Conservation (phyloP, 2,797 vertebrate genomes). For the Eulemur mongoz region DNA sequence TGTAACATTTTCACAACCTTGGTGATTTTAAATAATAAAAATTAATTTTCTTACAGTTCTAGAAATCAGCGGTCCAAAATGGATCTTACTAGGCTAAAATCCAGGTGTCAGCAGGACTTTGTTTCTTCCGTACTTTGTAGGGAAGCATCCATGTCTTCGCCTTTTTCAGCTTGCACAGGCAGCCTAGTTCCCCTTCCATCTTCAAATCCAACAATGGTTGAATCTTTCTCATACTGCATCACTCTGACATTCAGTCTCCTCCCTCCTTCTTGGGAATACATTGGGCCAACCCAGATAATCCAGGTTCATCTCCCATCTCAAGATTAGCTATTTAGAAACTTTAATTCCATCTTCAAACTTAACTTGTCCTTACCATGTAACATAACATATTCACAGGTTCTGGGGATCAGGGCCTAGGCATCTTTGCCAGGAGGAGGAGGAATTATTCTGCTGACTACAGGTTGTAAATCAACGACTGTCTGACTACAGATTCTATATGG, state of each 20-base stretch:
- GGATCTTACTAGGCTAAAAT: not conserved
- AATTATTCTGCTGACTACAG: not conserved
- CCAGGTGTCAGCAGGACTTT: accelerated
- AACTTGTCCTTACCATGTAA: not conserved
- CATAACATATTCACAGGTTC: not conserved
- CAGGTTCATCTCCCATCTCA: not conserved
- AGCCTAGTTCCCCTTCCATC: not conserved
- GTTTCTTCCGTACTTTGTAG: not conserved
- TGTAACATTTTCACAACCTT: not conserved
- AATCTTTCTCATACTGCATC: not conserved
- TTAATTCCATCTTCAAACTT: not conserved
- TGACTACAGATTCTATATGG: not conserved
- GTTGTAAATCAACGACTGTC: not conserved
- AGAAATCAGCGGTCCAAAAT: not conserved
- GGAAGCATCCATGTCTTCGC: not conserved
- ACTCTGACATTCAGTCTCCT: not conserved
- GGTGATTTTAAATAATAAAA: not conserved
- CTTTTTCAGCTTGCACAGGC: not conserved
- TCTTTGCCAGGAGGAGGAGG: not conserved
- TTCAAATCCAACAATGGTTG: not conserved
- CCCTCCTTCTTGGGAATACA: not conserved
- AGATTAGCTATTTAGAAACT: not conserved
- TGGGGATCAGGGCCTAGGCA: not conserved
- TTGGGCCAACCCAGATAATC: not conserved
- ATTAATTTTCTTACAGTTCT: not conserved